phyloP scores from a whole-genome alignment of 2,113 vertebrate genomes.

The Trinectes maculatus region DNA sequence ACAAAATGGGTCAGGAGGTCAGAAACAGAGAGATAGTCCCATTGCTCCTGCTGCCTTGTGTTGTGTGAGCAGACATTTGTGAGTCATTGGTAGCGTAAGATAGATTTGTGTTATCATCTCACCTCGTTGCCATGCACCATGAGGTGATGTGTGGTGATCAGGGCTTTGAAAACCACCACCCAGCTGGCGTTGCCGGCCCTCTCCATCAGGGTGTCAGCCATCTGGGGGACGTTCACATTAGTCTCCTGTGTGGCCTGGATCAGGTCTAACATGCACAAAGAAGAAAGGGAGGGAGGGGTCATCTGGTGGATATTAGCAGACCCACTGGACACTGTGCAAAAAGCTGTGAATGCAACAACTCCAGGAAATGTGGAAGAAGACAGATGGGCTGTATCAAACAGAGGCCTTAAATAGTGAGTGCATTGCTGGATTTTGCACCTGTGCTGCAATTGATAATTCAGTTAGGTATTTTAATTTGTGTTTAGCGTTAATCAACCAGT shows the following conservation, averaged over 20 bases:
- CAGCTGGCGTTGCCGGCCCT: conserved; percentile 98
- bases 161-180: conserved; percentile 99
- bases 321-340: neutral
- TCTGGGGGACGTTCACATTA: conserved; percentile 96
- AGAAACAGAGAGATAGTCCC: neutral
- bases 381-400: conserved; percentile 7
- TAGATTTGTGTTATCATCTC: conserved; percentile 49
- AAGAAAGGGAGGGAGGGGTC: conserved; percentile 26
- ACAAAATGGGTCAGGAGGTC: conserved; percentile 46
- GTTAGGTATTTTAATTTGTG: neutral
- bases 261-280: conserved; percentile 85
- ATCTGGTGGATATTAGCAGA: conserved; percentile 14
- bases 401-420: conserved; percentile 4
- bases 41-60: no score
- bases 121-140: conserved; percentile 99
- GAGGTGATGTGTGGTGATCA: conserved; percentile 97
- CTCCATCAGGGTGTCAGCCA: conserved; percentile 98
- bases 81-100: neutral
- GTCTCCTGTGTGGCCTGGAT: conserved; percentile 97
- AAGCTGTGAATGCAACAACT: neutral
- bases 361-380: neutral
- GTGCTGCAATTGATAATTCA: no score
- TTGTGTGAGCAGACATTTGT: no score
- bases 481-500: no score
- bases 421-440: conserved; percentile 16